Evolutionary conservation across 2,113 vertebrate genomes (phyloP).

Genomic region (Machaerirhynchus nigripectus): DNA sequence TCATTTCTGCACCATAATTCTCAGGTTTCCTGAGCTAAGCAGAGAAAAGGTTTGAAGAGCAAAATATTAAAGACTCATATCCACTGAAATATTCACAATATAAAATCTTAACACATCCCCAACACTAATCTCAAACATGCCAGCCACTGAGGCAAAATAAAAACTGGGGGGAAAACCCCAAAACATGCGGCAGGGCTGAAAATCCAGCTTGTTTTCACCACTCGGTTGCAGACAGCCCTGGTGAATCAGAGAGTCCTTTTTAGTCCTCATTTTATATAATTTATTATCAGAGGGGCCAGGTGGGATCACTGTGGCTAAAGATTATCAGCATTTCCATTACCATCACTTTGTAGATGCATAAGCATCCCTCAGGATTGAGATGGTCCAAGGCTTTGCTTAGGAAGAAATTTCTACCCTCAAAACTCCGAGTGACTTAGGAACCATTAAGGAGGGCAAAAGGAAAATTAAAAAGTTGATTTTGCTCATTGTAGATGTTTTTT

Average conservation of each 20-base stretch:
- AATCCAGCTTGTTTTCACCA: neutral
- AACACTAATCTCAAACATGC: neutral
- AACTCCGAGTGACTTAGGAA: neutral
- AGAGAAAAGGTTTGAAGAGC: neutral
- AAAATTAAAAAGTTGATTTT: neutral
- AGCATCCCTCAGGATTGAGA: neutral
- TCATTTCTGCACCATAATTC: neutral
- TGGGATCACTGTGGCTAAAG: neutral
- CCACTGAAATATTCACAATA: neutral
- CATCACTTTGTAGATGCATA: neutral
- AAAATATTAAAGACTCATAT: neutral
- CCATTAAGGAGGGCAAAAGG: neutral
- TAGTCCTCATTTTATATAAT: neutral
- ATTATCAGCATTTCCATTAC: neutral
- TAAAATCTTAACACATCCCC: neutral
- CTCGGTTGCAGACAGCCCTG: neutral
- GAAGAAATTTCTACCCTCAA: neutral
- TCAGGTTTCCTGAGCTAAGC: neutral
- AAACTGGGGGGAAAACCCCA: accelerated
- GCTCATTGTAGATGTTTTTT: neutral
- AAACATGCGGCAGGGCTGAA: accelerated
- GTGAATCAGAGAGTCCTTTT: neutral
- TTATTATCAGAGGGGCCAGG: constrained; percentile 8
- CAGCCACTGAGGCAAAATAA: neutral
- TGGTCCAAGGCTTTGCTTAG: neutral